Evolutionary conservation across 2,113 vertebrate species (phyloP), one percentile per base, ranked within the genome.

Genomic region (Columbina picui): DNA sequence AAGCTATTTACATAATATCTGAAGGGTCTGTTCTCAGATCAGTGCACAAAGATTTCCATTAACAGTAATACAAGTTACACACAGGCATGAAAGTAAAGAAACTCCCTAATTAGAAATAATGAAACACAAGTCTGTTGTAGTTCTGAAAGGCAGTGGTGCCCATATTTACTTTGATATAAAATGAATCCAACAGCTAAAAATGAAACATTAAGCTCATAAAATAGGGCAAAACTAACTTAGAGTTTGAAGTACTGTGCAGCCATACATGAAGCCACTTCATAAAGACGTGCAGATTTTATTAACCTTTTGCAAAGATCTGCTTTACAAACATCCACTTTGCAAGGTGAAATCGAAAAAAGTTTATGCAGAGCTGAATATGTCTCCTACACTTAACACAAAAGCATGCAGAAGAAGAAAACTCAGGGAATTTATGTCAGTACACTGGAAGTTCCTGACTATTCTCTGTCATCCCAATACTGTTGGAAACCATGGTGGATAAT

Each of bases 1-100:
- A 95, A 94, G 27, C 20, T 77, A 83, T 92, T 95, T 94, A 71
- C 52, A 59, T 39, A 53, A 29, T 86, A 87, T 80, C 77, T 94
- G 74, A 89, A 56, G 39, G 65, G 23, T 79, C 43, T 83, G 23
- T 78, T 94, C 77, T 95, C 92, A 92, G 76, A 85, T 95, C 67
- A 94, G 49, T 69, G 63, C 87, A 93, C 80, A 91, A 78, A 80
- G 87, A 94, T 93, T 96, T 56, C 34, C 60, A 88, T 92, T 95
- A 91, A 82, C 77, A 75, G 47, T 68, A 94, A 92, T 75, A 45
- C 9, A 75, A 73, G n/a, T 65, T 93, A 92, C 65, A 19, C 38
- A 29, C 23, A 71, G 30, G 39, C 32, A 87, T 65, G 82, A 93
- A 94, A 92, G 55, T 59, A 83, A 90, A 94, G 75, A 84, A 89